Conservation (phyloP, 2,797 vertebrate genomes). For the Myotis vivesi region DNA sequence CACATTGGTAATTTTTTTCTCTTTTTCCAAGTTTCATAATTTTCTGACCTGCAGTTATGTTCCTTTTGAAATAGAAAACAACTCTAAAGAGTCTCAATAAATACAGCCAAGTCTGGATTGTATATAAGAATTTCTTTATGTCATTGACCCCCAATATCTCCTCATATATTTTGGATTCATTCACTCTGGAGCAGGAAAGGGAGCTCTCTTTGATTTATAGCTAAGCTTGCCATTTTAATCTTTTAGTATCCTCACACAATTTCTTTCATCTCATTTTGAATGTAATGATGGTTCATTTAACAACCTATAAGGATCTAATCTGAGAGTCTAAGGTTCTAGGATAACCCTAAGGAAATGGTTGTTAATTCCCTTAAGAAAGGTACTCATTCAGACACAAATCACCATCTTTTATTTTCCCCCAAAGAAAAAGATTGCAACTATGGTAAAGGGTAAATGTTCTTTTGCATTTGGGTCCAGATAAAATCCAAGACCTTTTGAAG, state of each 20-base stretch:
- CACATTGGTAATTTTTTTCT: neutral
- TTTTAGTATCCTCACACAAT: neutral
- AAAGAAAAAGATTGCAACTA: constrained; percentile 5
- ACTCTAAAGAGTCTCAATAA: neutral
- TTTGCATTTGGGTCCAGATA: neutral
- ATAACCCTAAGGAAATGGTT: neutral
- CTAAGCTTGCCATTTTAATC: constrained; percentile 21
- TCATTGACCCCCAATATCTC: neutral
- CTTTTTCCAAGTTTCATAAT: neutral
- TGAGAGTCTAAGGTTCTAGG: neutral
- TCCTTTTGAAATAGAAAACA: constrained; percentile 18
- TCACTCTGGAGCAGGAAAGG: neutral
- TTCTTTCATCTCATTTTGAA: constrained; percentile 40
- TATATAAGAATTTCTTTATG: neutral
- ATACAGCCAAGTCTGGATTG: neutral
- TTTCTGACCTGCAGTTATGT: neutral
- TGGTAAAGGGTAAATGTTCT: constrained; percentile 9
- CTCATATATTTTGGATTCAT: constrained; percentile 3
- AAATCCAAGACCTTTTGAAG: constrained; percentile 21
- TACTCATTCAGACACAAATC: neutral
- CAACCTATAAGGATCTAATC: neutral
- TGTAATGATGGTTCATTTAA: constrained; percentile 41
- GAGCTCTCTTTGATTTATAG: neutral
- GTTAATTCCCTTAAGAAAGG: constrained; percentile 43
- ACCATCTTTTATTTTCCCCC: neutral